Conservation (phyloP, 2,888 invertebrate genomes). For the Drosophila neotestacea region DNA sequence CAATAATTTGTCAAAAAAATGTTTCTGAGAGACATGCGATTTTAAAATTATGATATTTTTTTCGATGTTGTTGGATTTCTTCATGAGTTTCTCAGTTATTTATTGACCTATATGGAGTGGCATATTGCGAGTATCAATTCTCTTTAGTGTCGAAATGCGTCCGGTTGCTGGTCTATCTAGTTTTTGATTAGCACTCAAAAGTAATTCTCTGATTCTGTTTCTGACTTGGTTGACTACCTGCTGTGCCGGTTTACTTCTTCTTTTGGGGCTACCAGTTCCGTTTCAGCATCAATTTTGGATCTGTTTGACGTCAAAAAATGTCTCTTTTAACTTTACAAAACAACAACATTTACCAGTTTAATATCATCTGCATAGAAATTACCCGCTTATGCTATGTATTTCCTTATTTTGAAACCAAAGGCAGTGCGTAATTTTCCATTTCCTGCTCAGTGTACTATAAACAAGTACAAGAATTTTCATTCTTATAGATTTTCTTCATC, state of each 20-base stretch:
- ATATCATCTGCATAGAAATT: constrained; percentile 38
- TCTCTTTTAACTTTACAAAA: constrained; percentile 23
- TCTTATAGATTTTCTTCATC: not conserved
- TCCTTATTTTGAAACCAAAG: constrained; percentile 32
- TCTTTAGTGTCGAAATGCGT: constrained; percentile 35
- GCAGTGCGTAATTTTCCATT: constrained; percentile 37
- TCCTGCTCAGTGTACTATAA: constrained; percentile 34
- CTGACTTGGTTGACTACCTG: constrained; percentile 59
- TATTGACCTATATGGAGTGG: constrained; percentile 51
- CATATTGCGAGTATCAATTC: constrained; percentile 15
- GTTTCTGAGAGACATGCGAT: constrained; percentile 71
- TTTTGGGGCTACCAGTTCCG: constrained; percentile 68
- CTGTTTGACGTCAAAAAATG: constrained; percentile 64
- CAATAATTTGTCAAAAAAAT: constrained; percentile 71
- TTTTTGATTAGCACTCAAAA: constrained; percentile 61
- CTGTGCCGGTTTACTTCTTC: constrained; percentile 76
- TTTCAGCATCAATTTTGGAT: constrained; percentile 38
- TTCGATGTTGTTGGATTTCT: constrained; percentile 40
- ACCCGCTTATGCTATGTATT: constrained; percentile 10
- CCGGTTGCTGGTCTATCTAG: constrained; percentile 55
- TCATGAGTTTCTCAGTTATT: constrained; percentile 15
- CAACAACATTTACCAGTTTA: constrained; percentile 37
- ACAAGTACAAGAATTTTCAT: constrained; percentile 31
- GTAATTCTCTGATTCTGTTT: not conserved
- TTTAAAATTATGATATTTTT: constrained; percentile 63